Evolutionary conservation across 1,140 invertebrate genomes (phyloP).

Genomic region (Cydia amplana): DNA sequence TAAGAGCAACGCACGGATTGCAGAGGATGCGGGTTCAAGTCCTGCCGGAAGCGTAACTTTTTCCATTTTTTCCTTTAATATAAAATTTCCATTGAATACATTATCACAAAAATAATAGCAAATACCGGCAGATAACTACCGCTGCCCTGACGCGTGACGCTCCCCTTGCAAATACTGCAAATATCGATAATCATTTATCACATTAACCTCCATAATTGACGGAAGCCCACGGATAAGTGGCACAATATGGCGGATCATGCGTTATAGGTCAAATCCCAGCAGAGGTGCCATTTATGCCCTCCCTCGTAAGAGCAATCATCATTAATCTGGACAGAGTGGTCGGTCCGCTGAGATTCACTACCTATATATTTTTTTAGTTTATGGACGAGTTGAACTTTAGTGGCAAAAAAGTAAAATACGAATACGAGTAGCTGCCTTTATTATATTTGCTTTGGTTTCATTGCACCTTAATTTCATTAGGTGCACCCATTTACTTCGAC

Average conservation of each 20-base stretch:
- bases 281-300: constrained; percentile 25
- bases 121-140: too few species aligned
- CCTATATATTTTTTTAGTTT: not conserved
- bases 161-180: not conserved
- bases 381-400: not conserved
- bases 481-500: too few species aligned
- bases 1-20: too few species aligned
- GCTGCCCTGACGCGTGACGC: too few species aligned
- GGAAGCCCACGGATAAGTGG: constrained; percentile 17
- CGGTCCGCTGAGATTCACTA: not conserved
- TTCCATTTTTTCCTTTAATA: too few species aligned
- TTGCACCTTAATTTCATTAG: too few species aligned
- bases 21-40: too few species aligned
- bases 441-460: too few species aligned
- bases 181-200: constrained; percentile 21
- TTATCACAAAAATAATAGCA: too few species aligned
- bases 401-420: not conserved
- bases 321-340: constrained; percentile 24
- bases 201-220: constrained; percentile 22
- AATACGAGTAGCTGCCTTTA: too few species aligned
- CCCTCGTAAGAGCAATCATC: constrained; percentile 2
- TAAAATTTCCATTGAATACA: too few species aligned
- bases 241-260: constrained; percentile 28
- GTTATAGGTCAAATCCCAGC: constrained; percentile 30
- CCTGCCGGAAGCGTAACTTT: too few species aligned